phyloP scores from a whole-genome alignment of 2,888 invertebrate genomes.

The Cheilosia urbana region DNA sequence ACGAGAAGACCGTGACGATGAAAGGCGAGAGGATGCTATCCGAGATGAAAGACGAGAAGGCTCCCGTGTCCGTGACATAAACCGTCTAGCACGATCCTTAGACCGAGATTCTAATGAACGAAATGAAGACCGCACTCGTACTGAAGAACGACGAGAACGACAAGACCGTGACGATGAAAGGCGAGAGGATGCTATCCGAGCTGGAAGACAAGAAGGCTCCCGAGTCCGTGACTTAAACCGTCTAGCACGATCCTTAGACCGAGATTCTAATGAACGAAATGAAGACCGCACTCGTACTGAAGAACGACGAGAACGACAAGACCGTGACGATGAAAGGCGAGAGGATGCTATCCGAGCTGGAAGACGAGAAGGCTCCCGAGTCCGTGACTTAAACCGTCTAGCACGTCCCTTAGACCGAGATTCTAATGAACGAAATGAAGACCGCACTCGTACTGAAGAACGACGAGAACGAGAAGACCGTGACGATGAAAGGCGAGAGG shows the following conservation, averaged over 20 bases:
- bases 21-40: background rate
- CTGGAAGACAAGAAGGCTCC: background rate
- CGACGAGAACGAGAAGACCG: slow-evolving; percentile 31
- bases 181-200: too few species aligned
- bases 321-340: background rate
- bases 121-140: too few species aligned
- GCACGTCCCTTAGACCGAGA: background rate
- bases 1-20: slow-evolving; percentile 29
- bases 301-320: background rate
- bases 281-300: background rate
- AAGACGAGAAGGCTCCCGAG: background rate
- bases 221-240: background rate
- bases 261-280: background rate
- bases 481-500: background rate
- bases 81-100: background rate
- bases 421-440: slow-evolving; percentile 7
- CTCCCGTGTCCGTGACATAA: background rate
- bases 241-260: background rate
- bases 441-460: background rate
- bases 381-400: background rate
- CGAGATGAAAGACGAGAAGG: slow-evolving; percentile 24
- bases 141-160: too few species aligned
- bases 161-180: too few species aligned
- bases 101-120: too few species aligned
- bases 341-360: background rate